These are phyloP conservation scores for Xyrauchen texanus DNA, from an alignment of 2,113 vertebrate species.

Conservation along the genomic window DNA sequence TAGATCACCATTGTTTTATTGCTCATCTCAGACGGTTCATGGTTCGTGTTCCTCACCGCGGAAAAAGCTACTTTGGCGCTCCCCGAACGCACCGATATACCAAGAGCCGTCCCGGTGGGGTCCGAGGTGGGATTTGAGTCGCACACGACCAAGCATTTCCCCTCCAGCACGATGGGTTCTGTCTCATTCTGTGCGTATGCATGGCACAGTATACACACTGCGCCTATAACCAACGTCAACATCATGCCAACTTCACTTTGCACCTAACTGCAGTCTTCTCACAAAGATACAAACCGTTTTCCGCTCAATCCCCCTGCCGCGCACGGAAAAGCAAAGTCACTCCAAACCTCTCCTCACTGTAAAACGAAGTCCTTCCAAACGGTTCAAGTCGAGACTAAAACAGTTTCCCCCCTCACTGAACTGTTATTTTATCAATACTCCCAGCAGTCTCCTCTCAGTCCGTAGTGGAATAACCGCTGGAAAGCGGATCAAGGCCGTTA, in stretches of 20 bases:
- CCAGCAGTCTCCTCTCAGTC: constrained; percentile 62
- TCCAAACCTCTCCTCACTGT: constrained; percentile 32
- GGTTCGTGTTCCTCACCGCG: constrained; percentile 95
- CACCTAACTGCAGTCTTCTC: constrained; percentile 42
- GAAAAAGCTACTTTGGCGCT: constrained; percentile 95
- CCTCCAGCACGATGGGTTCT: constrained; percentile 92
- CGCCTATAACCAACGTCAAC: constrained; percentile 77
- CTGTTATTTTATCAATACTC: not conserved
- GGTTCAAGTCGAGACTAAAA: constrained; percentile 23
- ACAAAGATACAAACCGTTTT: constrained; percentile 10
- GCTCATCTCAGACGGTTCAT: constrained; percentile 98
- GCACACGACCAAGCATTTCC: constrained; percentile 95
- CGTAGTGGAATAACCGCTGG: constrained; percentile 59
- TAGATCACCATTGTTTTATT: constrained; percentile 97
- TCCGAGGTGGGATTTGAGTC: constrained; percentile 94
- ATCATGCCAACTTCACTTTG: constrained; percentile 67
- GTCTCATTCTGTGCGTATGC: constrained; percentile 90
- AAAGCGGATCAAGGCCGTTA: constrained; percentile 71
- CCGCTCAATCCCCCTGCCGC: constrained; percentile 25
- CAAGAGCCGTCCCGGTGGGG: constrained; percentile 90
- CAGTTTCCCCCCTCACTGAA: not conserved
- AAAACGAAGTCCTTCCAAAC: constrained; percentile 30
- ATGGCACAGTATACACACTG: constrained; percentile 79
- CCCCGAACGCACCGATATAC: constrained; percentile 93
- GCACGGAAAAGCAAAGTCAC: constrained; percentile 5